These are phyloP conservation scores for Geococcyx californianus DNA, from an alignment of 2,113 vertebrate genomes.

Conservation along the genomic window DNA sequence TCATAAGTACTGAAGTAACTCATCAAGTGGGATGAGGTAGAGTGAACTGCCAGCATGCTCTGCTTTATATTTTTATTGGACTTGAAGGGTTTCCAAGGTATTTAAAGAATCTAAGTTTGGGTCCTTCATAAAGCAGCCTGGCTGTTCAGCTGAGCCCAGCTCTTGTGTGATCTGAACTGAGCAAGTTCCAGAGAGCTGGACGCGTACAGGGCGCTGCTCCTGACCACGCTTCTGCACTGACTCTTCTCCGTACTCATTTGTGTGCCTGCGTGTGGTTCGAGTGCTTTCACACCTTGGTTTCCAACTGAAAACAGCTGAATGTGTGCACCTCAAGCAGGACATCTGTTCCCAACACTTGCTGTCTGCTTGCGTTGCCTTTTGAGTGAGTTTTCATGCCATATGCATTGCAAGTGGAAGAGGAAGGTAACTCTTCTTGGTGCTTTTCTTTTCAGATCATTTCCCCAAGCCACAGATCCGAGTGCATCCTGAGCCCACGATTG, in stretches of 20 bases:
- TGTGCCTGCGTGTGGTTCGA: background rate
- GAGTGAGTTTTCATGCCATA: background rate
- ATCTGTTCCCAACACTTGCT: background rate
- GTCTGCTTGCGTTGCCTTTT: background rate
- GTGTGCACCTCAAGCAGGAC: background rate
- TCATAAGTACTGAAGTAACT: background rate
- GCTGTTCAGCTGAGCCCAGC: background rate
- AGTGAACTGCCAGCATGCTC: background rate
- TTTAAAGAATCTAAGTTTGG: background rate
- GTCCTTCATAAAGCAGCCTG: background rate
- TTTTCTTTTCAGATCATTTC: conserved; percentile 76
- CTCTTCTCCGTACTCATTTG: background rate
- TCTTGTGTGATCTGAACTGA: background rate
- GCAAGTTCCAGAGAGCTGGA: background rate
- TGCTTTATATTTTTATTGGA: background rate
- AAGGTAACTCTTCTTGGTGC: background rate
- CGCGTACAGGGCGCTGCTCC: background rate
- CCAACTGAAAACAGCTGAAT: background rate
- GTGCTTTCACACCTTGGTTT: background rate
- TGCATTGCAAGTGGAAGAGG: background rate
- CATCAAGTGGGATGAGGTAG: background rate
- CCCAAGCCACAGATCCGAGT: conserved; percentile 79
- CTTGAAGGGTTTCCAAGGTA: background rate
- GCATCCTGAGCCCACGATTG: conserved; percentile 77
- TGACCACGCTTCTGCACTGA: background rate